Conservation (phyloP, 2,113 vertebrate species). For the Coptodon rendalli region DNA sequence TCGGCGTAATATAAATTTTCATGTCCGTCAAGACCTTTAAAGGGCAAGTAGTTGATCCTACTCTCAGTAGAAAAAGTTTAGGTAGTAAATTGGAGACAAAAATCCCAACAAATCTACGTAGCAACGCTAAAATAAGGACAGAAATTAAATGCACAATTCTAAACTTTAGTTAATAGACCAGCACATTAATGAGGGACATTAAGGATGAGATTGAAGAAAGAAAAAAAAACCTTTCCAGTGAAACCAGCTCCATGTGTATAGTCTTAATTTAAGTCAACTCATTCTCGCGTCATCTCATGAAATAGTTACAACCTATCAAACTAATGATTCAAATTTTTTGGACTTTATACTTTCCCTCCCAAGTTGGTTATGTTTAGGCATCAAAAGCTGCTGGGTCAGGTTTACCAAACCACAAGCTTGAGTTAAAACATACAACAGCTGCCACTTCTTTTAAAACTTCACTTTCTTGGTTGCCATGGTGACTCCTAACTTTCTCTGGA, state of each 20-base stretch:
- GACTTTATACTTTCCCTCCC: neutral
- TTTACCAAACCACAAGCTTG: neutral
- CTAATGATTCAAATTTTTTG: neutral
- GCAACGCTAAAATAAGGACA: neutral
- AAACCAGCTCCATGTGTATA: neutral
- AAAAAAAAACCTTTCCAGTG: neutral
- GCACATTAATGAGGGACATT: neutral
- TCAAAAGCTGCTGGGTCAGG: neutral
- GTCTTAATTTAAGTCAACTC: neutral
- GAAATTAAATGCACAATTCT: neutral
- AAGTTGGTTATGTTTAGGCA: neutral
- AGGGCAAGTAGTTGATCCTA: neutral
- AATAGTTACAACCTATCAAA: neutral
- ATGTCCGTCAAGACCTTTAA: neutral
- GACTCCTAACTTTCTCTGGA: neutral
- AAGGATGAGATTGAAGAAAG: accelerated
- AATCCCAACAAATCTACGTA: neutral
- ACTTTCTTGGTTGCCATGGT: neutral
- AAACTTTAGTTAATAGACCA: neutral
- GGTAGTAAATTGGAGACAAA: neutral
- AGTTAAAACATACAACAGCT: neutral
- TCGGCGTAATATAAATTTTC: neutral
- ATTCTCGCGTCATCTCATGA: neutral
- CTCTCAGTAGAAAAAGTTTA: neutral
- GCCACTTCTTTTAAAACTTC: neutral